These are phyloP conservation scores for Numenius arquata DNA, from an alignment of 2,113 vertebrate species.

Conservation along the genomic window DNA sequence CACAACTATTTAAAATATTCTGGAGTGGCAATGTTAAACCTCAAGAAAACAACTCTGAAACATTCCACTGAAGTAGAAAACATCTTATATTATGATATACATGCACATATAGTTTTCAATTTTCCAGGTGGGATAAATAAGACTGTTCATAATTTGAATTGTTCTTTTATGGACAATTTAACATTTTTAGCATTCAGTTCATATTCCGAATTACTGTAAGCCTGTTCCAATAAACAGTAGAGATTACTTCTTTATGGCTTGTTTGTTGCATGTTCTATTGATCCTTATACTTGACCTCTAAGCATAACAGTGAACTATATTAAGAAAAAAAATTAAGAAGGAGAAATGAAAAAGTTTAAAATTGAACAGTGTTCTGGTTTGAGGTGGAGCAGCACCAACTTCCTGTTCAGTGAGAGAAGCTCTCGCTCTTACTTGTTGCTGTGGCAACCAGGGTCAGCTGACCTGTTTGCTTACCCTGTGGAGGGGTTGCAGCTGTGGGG, in stretches of 20 bases:
- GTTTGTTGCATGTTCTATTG: slow-evolving; percentile 44
- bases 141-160: background rate
- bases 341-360: slow-evolving; percentile 26
- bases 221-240: background rate
- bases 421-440: too few relatives aligned
- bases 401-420: too few relatives aligned
- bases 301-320: slow-evolving; percentile 11
- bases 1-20: background rate
- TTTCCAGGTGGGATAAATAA: slow-evolving; percentile 12
- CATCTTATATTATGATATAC: background rate
- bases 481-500: too few relatives aligned
- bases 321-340: slow-evolving; percentile 30
- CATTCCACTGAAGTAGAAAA: background rate
- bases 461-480: too few relatives aligned
- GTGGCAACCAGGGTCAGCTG: too few relatives aligned
- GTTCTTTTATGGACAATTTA: slow-evolving; percentile 39
- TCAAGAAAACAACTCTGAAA: background rate
- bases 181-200: slow-evolving; percentile 41
- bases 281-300: slow-evolving; percentile 10
- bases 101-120: background rate
- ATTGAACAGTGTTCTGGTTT: background rate
- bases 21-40: background rate
- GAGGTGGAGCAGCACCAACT: too few relatives aligned
- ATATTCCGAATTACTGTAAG: background rate
- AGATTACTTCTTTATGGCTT: slow-evolving; percentile 27